A percentile compares a stretch with the other conserved stretches of the same genome.
Evolutionary conservation across 1,140 invertebrate genomes (phyloP).

Genomic region (Musca domestica): DNA sequence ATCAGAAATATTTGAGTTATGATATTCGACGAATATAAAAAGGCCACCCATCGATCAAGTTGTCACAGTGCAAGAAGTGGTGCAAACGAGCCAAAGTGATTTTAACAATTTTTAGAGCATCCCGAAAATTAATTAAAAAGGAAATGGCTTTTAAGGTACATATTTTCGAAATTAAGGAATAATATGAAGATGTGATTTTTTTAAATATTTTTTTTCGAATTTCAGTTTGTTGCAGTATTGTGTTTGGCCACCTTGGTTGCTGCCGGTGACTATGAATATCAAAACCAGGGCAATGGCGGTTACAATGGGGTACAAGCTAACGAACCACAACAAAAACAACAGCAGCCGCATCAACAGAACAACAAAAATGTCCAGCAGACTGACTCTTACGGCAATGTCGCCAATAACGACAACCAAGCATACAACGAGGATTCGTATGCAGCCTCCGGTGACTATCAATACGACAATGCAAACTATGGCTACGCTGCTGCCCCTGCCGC

Average conservation of each 20-base stretch:
- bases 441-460: not conserved
- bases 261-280: slow-evolving; percentile 15
- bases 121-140: not conserved
- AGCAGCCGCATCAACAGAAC: not conserved
- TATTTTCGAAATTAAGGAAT: not conserved
- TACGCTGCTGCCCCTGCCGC: slow-evolving; percentile 18
- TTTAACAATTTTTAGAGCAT: not conserved
- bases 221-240: slow-evolving; percentile 1
- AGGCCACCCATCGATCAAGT: not conserved
- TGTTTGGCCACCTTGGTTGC: not conserved
- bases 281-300: not conserved
- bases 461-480: not conserved
- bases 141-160: slow-evolving; percentile 12
- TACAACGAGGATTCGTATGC: not conserved
- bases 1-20: not conserved
- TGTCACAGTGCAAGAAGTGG: not conserved
- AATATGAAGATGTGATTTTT: not conserved
- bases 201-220: not conserved
- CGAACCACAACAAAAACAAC: not conserved
- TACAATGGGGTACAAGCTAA: not conserved
- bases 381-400: too few species aligned
- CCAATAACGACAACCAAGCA: not conserved
- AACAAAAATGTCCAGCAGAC: not conserved
- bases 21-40: not conserved
- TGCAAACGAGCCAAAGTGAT: not conserved